Base-by-base conservation (phyloP, 2,888 invertebrate genomes). In the Anthophora plumipes region DNA sequence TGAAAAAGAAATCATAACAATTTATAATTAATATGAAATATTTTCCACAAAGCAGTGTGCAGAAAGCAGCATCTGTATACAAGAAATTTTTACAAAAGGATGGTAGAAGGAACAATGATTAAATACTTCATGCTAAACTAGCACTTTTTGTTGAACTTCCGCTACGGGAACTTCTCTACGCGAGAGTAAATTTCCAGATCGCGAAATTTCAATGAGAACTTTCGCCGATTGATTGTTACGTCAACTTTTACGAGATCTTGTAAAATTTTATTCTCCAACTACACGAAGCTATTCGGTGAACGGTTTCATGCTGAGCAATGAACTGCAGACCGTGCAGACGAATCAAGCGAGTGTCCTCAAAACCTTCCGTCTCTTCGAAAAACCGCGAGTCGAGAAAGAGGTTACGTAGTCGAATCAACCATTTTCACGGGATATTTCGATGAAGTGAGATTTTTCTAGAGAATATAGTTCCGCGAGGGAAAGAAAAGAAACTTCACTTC, bases 351-450 rank as follows among this genome's bases (percentile, higher is more conserved):
- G 31, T 8, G 57, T 37, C 57, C 37, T 70, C 41, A 6, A 20
- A 63, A 76, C 78, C 77, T 70, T n/a, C n/a, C n/a, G 73, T 83
- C 72, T 67, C 67, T 48, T 11, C 57, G 73, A 79, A n/a, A n/a
- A n/a, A 64, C 25, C 60, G 67, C 5, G 70, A 14, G 63, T 59
- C 69, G 84, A 70, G 77, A 81, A 80, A 73, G 46, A 22, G 57
- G 46, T 85, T 85, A 83, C n/a, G 80, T 69, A 71, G 71, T 59
- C 69, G 68, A 76, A 77, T 73, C 72, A 55, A 71, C 64, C 77
- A 61, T 87, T 87, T 70, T 75, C 77, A 22, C 57, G 57, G 67
- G 71, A 54, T 72, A 76, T 83, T 80, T 77, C 82, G 76, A 80
- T 74, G 80, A 69, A 67, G 74, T 72, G 70, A 72, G 86, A 86